Evolutionary conservation across 1,140 invertebrate genomes (phyloP), one percentile per base, ranked within the genome.

Genomic region (Onthophagus taurus): DNA sequence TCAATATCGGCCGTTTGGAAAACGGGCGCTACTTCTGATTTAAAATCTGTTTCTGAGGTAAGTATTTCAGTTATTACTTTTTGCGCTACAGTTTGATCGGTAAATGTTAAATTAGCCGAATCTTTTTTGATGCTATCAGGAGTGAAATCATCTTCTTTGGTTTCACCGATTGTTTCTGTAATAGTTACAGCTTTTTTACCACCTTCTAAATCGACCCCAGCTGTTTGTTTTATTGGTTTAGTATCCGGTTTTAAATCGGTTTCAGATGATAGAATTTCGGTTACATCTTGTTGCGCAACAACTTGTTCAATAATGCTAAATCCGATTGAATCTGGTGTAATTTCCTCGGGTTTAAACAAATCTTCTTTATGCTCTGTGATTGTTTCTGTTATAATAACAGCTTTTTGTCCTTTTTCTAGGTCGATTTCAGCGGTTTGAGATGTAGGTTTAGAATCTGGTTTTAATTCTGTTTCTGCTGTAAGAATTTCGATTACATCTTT

Each of bases 1-100:
- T 69, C 68, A 12, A 80, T 12, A 37, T 70, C 66, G 20, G 80
- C 81, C 53, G 65, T 71, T 64, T 82, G 80, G 35, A 52, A 54
- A 7, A 66, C 59, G 9, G 79, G 81, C 41, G 77, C 50, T 55
- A 61, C 67, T 20, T 57, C 64, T 4, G 70, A 60, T 2, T 65
- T 45, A 41, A 80, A 75, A 38, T 70, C 54, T 16, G n/a, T n/a
- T n/a, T n/a, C n/a, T n/a, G n/a, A n/a, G n/a, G n/a, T n/a, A n/a
- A n/a, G n/a, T n/a, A n/a, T n/a, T 7, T 6, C n/a, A n/a, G 23
- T 7, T 7, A 26, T 26, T 7, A 26, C n/a, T 26, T 26, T 26
- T 26, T 26, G 6, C n/a, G 23, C 23, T n/a, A n/a, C n/a, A 16
- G 17, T 31, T 29, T 41, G 23, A 14, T 41, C 38, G 8, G 30